Evolutionary conservation across 2,113 vertebrate genomes (phyloP).

Genomic region (Formicarius rufipectus): DNA sequence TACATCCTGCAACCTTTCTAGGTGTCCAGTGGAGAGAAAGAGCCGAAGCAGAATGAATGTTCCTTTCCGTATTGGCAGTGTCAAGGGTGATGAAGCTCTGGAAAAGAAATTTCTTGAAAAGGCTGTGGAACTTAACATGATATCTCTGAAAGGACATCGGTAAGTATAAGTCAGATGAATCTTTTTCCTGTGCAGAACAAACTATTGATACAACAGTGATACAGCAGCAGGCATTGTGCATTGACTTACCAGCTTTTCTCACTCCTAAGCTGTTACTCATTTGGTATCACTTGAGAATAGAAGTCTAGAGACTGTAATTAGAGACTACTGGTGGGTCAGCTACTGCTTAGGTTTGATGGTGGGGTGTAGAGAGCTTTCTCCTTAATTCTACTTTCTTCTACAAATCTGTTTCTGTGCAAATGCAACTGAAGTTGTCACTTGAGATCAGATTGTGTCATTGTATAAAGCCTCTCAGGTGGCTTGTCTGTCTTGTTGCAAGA

Average conservation of each 20-base stretch:
- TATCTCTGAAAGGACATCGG: constrained; percentile 94
- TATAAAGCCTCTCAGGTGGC: background rate
- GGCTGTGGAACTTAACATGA: constrained; percentile 87
- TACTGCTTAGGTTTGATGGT: background rate
- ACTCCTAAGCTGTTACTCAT: background rate
- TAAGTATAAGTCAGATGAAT: constrained; percentile 6
- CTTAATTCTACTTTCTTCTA: background rate
- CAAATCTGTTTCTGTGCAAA: background rate
- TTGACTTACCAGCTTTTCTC: background rate
- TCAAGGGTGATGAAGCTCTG: constrained; percentile 82
- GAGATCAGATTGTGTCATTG: background rate
- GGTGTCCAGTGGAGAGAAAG: constrained; percentile 83
- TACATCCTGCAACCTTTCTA: constrained; percentile 43
- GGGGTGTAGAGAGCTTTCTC: background rate
- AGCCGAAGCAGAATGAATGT: constrained; percentile 92
- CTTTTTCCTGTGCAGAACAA: background rate
- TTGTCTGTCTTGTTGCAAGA: background rate
- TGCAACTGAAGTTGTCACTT: background rate
- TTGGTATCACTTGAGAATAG: background rate
- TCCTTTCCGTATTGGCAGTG: constrained; percentile 85
- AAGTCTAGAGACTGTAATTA: background rate
- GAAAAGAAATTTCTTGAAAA: constrained; percentile 91
- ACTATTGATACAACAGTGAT: background rate
- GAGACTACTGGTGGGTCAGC: background rate
- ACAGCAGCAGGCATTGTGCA: background rate